Conservation (phyloP, 2,113 vertebrate genomes). For the Colius striatus region DNA sequence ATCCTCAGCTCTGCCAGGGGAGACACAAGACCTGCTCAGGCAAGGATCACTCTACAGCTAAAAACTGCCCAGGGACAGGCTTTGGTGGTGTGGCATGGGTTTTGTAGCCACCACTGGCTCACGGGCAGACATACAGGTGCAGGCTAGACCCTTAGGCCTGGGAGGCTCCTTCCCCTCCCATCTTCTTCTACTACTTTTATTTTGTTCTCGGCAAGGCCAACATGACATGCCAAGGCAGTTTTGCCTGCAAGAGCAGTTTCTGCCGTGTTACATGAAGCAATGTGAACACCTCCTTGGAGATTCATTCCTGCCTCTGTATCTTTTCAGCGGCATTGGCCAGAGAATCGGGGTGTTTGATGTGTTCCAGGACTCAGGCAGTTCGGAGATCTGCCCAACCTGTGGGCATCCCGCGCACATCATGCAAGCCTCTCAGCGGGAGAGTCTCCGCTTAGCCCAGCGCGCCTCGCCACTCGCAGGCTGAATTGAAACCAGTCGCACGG, state of each 20-base stretch:
- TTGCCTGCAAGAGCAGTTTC: too few species aligned
- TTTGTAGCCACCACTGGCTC: not conserved
- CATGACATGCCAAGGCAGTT: too few species aligned
- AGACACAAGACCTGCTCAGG: not conserved
- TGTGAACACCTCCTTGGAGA: rapidly evolving
- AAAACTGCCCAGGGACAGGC: rapidly evolving
- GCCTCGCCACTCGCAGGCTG: rapidly evolving
- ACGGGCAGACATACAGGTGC: rapidly evolving
- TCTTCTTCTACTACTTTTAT: not conserved
- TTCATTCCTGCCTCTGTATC: rapidly evolving
- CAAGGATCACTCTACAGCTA: rapidly evolving
- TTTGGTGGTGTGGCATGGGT: rapidly evolving
- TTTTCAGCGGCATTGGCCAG: rapidly evolving
- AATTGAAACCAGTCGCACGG: too few species aligned
- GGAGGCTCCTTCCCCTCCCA: not conserved
- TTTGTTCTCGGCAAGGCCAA: too few species aligned
- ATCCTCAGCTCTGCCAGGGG: not conserved
- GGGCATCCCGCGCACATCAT: not conserved
- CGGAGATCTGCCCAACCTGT: too few species aligned
- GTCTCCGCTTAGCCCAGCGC: too few species aligned
- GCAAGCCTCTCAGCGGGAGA: not conserved
- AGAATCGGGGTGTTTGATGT: rapidly evolving
- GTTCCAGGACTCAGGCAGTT: too few species aligned
- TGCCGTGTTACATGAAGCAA: rapidly evolving
- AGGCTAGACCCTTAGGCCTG: too few species aligned